Evolutionary conservation across 2,888 invertebrate genomes (phyloP).

Genomic region (Amiota mariae): DNA sequence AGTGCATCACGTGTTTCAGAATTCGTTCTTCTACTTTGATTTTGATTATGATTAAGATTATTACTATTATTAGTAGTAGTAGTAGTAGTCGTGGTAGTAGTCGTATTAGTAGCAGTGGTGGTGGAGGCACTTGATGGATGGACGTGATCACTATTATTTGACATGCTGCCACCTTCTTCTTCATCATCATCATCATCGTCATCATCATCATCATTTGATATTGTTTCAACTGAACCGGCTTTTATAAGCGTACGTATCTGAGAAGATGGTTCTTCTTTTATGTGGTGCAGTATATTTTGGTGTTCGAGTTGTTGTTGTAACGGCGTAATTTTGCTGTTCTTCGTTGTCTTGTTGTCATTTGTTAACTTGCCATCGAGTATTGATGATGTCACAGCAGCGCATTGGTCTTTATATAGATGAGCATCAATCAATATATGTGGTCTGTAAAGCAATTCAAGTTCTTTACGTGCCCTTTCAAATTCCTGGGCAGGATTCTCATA

Average conservation of each 20-base stretch:
- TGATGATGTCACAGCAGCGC: conserved; percentile 73
- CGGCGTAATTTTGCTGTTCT: conserved; percentile 22
- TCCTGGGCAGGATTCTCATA: conserved; percentile 79
- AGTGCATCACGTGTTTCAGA: conserved; percentile 68
- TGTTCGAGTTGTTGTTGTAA: neutral
- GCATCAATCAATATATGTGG: conserved; percentile 85
- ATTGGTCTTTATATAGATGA: conserved; percentile 75
- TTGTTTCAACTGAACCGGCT: conserved; percentile 59
- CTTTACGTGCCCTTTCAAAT: conserved; percentile 82
- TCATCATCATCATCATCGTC: too few relatives aligned
- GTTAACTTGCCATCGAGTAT: conserved; percentile 72
- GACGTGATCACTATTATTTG: conserved; percentile 72
- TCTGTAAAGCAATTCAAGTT: conserved; percentile 87
- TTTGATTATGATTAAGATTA: conserved; percentile 36
- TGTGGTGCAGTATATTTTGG: neutral
- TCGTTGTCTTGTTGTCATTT: conserved; percentile 66
- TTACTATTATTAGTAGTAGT: too few relatives aligned
- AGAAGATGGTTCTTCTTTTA: neutral
- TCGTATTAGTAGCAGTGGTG: conserved; percentile 40
- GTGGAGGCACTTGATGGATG: conserved; percentile 51
- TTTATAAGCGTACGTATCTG: conserved; percentile 23
- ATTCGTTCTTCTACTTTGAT: conserved; percentile 57
- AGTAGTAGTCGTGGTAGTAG: conserved; percentile 47
- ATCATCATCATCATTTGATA: conserved; percentile 65
- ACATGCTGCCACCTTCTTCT: conserved; percentile 81